Evolutionary conservation across 2,888 invertebrate genomes (phyloP), one percentile per base, ranked within the genome.

Genomic region (Tenthredo notha): DNA sequence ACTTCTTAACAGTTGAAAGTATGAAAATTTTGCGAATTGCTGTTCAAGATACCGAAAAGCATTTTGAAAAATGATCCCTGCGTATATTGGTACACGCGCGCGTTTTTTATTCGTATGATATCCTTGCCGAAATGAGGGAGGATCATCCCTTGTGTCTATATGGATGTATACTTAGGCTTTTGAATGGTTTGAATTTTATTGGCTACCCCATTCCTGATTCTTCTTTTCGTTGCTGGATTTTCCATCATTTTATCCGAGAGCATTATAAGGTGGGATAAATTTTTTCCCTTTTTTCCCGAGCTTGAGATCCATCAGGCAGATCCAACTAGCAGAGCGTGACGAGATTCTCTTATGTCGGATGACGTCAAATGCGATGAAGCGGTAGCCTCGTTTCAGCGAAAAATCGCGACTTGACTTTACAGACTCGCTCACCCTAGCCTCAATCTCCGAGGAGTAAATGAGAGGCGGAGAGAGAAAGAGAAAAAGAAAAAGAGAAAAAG

Each of bases 111-210:
- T 47, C 75, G 43, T 25, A 47, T 50, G 21, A 75, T 37, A 77
- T 33, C 77, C 77, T 74, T n/a, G 29, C 50, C 25, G 77, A n/a
- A 54, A 54, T 77, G n/a, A 2, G 50, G 54, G 10, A 18, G 77
- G 77, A 77, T 77, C 29, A 77, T 77, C 50, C 50, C 29, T n/a
- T 54, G 54, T 50, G 54, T 77, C 77, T 77, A 54, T 50, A 54
- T 74, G 33, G 54, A 50, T 29, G 50, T 77, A 77, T 50, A 54
- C 77, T 77, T 33, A 50, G 50, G 29, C 29, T 25, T 75, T 2
- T 29, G 50, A 50, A 50, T 77, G 50, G 50, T 77, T 77, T 29
- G 50, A 77, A 50, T 74, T 43, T 74, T 74, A 74, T 74, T 74
- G 74, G 74, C 21, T 74, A 43, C 43, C 43, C 43, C 40, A 43